Evolutionary conservation across 2,113 vertebrate genomes (phyloP), one percentile per base, ranked within the genome.

Genomic region (Oriolus oriolus): DNA sequence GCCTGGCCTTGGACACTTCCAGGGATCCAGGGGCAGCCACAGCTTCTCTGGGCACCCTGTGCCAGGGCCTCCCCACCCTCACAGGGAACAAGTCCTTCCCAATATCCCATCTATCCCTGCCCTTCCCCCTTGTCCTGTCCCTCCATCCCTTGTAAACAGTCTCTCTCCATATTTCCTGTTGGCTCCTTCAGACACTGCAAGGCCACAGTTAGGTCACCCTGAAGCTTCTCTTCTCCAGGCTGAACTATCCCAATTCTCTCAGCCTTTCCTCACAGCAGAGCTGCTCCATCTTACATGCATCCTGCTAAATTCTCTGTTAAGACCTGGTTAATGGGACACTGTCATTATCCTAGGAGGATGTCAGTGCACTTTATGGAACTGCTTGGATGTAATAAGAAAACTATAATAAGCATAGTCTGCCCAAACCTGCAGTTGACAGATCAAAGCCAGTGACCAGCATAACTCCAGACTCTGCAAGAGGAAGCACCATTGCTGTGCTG

Each of bases 81-180:
- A 1, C 8, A 59, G 33, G 7, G 4, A 44, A 16, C 0, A 4
- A 52, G 52, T 59, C 2, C 14, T 19, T 9, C 33, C 59, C 44
- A 50, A 1, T 50, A 50, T 22, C 26, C 35, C 12, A 19, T 19
- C 31, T 18, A 4, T 0, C 6, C n/a, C 35, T 57, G 5, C 6
- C 9, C 10, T 57, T 70, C 7, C 20, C 35, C 9, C 2, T 7
- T 37, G 35, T 65, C 50, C 42, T 73, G 21, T 2, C 17, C 1
- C 50, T 71, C 31, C 7, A 2, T 30, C 37, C 3, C 42, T 56
- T 56, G 7, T 15, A 54, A 24, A n/a, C 9, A 54, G 2, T 30
- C 26, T 35, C 49, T 79, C 30, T 54, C 41, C 9, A 7, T 37
- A 2, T 80, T 73, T 57, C 22, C 60, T 37, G 24, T 79, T 2